A percentile compares a stretch with the other conserved stretches of the same genome.
phyloP scores from a whole-genome alignment of 2,888 invertebrate genomes.

The Drosophila mercatorum region DNA sequence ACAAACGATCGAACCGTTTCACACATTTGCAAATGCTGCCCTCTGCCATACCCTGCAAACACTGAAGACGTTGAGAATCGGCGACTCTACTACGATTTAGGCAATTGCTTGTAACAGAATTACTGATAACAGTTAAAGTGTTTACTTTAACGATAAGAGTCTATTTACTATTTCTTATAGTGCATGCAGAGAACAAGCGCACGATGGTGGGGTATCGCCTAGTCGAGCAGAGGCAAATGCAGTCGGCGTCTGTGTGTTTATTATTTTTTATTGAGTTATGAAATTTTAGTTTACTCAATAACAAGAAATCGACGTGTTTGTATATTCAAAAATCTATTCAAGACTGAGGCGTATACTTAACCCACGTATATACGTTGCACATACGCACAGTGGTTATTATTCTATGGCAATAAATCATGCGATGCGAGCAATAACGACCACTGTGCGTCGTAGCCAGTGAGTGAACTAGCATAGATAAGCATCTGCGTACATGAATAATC shows the following conservation, averaged over 20 bases:
- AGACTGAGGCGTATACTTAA: slow-evolving; percentile 27
- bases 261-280: slow-evolving; percentile 57
- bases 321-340: slow-evolving; percentile 6
- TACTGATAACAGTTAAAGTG: neutral
- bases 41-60: neutral
- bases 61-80: neutral
- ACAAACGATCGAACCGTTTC: slow-evolving; percentile 34
- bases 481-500: slow-evolving; percentile 16
- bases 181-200: neutral
- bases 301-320: slow-evolving; percentile 8
- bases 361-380: slow-evolving; percentile 2
- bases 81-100: neutral
- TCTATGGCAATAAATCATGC: neutral
- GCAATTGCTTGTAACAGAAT: neutral
- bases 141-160: neutral
- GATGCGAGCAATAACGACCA: slow-evolving; percentile 9
- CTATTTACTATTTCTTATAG: neutral
- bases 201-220: neutral
- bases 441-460: neutral
- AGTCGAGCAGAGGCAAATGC: neutral
- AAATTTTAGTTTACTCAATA: slow-evolving; percentile 44
- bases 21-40: slow-evolving; percentile 5
- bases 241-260: slow-evolving; percentile 36
- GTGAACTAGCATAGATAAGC: slow-evolving; percentile 7
- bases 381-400: slow-evolving; percentile 32